Conservation (phyloP, 1,140 invertebrate genomes). For the Macrobrachium rosenbergii region DNA sequence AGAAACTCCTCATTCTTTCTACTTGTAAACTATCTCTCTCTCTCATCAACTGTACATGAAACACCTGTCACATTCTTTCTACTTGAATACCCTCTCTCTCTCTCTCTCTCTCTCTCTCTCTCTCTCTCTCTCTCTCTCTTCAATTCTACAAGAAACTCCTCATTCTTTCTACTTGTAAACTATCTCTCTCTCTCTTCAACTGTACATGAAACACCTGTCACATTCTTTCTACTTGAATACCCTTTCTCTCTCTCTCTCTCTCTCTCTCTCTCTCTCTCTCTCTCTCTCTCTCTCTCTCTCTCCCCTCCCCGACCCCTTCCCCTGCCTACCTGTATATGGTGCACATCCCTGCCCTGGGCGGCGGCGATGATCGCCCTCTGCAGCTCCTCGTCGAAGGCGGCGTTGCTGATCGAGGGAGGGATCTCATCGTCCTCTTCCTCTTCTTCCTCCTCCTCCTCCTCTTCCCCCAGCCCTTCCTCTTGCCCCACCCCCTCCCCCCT, state of each 20-base stretch:
- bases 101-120: background rate
- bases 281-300: background rate
- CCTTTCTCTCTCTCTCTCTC: background rate
- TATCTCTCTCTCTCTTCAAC: background rate
- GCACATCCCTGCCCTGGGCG: slow-evolving; percentile 77
- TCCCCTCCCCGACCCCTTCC: background rate
- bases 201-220: no score
- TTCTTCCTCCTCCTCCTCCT: background rate
- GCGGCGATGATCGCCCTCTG: slow-evolving; percentile 77
- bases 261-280: background rate
- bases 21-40: no score
- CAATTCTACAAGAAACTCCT: background rate
- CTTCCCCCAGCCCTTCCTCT: background rate
- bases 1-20: no score
- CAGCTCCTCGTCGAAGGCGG: slow-evolving; percentile 77
- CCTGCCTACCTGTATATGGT: slow-evolving; percentile 67
- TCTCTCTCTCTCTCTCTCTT: background rate
- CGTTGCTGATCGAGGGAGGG: slow-evolving; percentile 74
- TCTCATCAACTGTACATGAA: no score
- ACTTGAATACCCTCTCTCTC: background rate
- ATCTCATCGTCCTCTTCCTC: slow-evolving; percentile 17
- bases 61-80: background rate
- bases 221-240: no score
- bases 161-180: no score
- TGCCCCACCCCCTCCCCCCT: background rate